Base-by-base conservation (phyloP, 2,113 vertebrate species). In the Saguinus midas region DNA sequence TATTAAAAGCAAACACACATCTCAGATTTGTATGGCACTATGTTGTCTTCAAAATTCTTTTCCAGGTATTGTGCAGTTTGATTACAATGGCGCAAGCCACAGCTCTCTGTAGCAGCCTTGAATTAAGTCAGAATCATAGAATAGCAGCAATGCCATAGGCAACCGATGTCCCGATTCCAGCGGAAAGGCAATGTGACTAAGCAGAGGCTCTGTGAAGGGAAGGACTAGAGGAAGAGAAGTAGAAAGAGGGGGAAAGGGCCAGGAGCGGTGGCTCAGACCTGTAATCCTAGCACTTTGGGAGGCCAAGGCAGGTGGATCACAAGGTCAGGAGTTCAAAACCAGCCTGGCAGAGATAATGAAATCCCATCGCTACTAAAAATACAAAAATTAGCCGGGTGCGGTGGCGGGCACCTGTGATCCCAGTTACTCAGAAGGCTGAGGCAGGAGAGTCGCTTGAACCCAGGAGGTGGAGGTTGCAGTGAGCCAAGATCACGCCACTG, bases 61-160 rank as follows among this genome's bases (percentile, higher is more conserved):
- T n/a, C 52, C 13, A 2, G 6, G 8, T 16, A 18, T n/a, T 0
- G 6, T 6, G 3, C 50, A 32, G 13, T 35, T 57, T 50, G 72
- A 45, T 37, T 20, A 4, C 11, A 81, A 64, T 61, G 12, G 23
- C 13, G 40, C 35, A 90, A 16, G 8, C 50, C 55, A 6, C 50
- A 32, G 1, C 21, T 23, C 58, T 61, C 48, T 2, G 14, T 1
- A 16, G 37, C 48, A 76, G 21, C 21, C n/a, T 20, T 37, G 3
- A 55, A 1, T 6, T 17, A 86, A 29, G 72, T 18, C 8, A 29
- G 92, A 79, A 29, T 13, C 20, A 35, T 20, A 23, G 87, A 32
- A 27, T 9, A 9, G 58, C 13, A 10, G 32, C 25, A 9, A 55
- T 55, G 61, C 76, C n/a, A 3, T 21, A 40, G 8, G 13, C 6